Evolutionary conservation across 92 coral and sea anemone species (phyloP), one percentile per base, ranked within the genome.

Genomic region (Umimayanthus kanabou): DNA sequence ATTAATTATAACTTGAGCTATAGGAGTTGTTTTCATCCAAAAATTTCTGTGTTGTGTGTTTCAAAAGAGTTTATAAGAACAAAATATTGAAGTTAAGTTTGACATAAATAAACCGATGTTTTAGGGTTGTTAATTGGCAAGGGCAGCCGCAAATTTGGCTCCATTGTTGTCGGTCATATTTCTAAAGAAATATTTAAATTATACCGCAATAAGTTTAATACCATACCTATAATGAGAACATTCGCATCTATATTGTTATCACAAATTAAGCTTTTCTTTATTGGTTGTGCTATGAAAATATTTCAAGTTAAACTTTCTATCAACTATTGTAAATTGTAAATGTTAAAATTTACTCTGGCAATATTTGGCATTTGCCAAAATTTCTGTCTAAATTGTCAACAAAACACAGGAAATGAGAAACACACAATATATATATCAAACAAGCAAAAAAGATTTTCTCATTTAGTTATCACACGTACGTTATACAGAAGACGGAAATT

Each of bases 361-460:
- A n/a, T 78, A 43, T 78, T 78, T 49, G 16, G 40, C 9, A 78
- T 78, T 33, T 50, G 18, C 33, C 65, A 50, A 78, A 50, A 58
- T 65, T 30, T 57, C 85, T 64, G 73, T 39, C 40, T 20, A 43
- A 80, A 18, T 5, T 55, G 85, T 80, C 85, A 80, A 80, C 55
- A 80, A 39, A 9, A 53, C 53, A 33, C 85, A 61, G 85, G 85
- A 80, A 80, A 65, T 30, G 33, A 20, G 47, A 61, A 57, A 80
- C 43, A 37, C 26, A 80, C 85, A 61, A 61, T 26, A 22, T 20
- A 80, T 2, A 80, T 37, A 23, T 80, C 50, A 61, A 80, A 80
- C 50, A 61, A 58, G 53, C n/a, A 58, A 4, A 80, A 37, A 15
- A 13, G 18, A 18, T 22, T 9, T 57, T 80, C 50, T 39, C 73